phyloP scores from a whole-genome alignment of 2,888 invertebrate species.

The Drosophila picticornis region DNA sequence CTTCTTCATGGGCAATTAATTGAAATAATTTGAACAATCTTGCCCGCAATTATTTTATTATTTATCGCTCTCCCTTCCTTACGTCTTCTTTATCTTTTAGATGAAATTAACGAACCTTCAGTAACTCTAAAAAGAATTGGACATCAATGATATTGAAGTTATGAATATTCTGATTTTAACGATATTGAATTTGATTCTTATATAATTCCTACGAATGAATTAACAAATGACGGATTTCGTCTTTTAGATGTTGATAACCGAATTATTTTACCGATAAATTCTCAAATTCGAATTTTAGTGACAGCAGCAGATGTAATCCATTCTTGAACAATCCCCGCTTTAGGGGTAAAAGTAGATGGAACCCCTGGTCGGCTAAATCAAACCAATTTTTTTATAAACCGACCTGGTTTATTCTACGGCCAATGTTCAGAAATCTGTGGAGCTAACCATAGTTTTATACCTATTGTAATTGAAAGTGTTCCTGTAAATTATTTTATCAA shows the following conservation, averaged over 20 bases:
- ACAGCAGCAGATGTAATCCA: slow-evolving; percentile 89
- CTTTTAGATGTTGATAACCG: slow-evolving; percentile 89
- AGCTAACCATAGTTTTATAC: slow-evolving; percentile 92
- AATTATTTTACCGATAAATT: slow-evolving; percentile 87
- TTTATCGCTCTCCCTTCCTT: slow-evolving; percentile 88
- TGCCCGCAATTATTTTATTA: slow-evolving; percentile 88
- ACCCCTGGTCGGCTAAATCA: slow-evolving; percentile 89
- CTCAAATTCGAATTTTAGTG: slow-evolving; percentile 88
- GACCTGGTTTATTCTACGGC: too few relatives aligned
- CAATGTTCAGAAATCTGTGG: slow-evolving; percentile 92
- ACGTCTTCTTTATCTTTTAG: slow-evolving; percentile 87
- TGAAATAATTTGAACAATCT: slow-evolving; percentile 89
- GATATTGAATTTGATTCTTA: slow-evolving; percentile 88
- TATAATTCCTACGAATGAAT: slow-evolving; percentile 86
- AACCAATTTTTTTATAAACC: slow-evolving; percentile 86
- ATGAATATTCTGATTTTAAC: slow-evolving; percentile 89
- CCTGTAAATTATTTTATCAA: slow-evolving; percentile 86
- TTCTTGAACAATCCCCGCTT: slow-evolving; percentile 88
- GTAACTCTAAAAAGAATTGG: slow-evolving; percentile 88
- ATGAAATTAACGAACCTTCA: slow-evolving; percentile 87
- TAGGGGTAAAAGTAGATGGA: slow-evolving; percentile 89
- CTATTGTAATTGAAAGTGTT: slow-evolving; percentile 89
- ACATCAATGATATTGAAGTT: slow-evolving; percentile 89
- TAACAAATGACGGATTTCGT: slow-evolving; percentile 86
- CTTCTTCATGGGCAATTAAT: slow-evolving; percentile 87